phyloP scores from a whole-genome alignment of 2,888 invertebrate species.

The Stenolophus ochropezus region DNA sequence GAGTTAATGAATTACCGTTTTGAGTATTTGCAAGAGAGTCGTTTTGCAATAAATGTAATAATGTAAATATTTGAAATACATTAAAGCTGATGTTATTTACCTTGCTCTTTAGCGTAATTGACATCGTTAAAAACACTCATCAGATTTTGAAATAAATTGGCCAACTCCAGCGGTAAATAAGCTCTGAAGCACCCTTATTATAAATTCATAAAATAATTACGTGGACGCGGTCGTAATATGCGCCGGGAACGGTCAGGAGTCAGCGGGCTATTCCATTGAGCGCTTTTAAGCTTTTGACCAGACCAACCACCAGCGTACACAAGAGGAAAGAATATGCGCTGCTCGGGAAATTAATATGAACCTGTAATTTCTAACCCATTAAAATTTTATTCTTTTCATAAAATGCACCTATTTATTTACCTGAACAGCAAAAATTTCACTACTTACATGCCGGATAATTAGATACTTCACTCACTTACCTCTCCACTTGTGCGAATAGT shows the following conservation, averaged over 20 bases:
- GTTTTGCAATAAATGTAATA: neutral
- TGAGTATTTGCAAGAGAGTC: neutral
- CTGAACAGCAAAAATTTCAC: neutral
- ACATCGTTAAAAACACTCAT: constrained; percentile 36
- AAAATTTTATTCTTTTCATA: neutral
- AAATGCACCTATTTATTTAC: neutral
- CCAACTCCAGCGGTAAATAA: constrained; percentile 14
- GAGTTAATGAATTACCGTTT: neutral
- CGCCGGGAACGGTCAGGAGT: neutral
- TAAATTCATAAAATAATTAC: constrained; percentile 36
- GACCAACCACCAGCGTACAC: neutral
- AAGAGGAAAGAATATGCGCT: neutral
- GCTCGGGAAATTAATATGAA: constrained; percentile 7
- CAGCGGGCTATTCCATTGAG: constrained; percentile 18
- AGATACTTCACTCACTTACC: neutral
- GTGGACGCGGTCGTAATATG: neutral
- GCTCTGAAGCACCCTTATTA: constrained; percentile 39
- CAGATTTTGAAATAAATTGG: constrained; percentile 44
- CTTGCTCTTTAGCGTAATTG: constrained; percentile 21
- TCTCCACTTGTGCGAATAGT: neutral
- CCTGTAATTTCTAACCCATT: constrained; percentile 22
- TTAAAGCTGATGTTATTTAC: constrained; percentile 27
- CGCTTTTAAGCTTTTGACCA: constrained; percentile 33
- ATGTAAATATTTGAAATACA: constrained; percentile 9
- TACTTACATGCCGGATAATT: neutral